Base-by-base conservation (phyloP, 2,888 invertebrate species). In the Ellobium chinense region DNA sequence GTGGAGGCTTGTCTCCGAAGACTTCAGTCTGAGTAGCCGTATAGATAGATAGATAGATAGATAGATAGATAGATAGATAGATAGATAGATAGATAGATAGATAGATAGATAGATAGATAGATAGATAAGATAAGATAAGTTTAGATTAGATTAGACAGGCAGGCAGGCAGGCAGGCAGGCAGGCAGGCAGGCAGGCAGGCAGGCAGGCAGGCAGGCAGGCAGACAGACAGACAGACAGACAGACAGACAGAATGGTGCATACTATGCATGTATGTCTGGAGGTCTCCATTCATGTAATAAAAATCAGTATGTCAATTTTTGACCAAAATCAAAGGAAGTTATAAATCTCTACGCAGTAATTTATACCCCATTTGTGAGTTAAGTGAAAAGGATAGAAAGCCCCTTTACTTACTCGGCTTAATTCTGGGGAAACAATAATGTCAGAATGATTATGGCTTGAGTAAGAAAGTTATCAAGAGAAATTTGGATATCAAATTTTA, bases 131-230 rank as follows among this genome's bases (percentile, higher is more conserved):
- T n/a, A n/a, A n/a, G n/a, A n/a, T n/a, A n/a, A n/a, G n/a, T n/a
- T n/a, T n/a, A n/a, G n/a, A n/a, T n/a, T n/a, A n/a, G 34, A 24
- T 37, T 34, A 69, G 69, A 69, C n/a, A 69, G 39, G 18, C 18
- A 46, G 46, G 18, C 18, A 46, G 46, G 18, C 18, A 46, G 46
- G 18, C 18, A 46, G 46, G n/a, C n/a, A 37, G 69, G 37, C 39
- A 69, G 39, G 37, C n/a, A 69, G 39, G 37, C n/a, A 39, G 69
- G 24, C 39, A 69, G 69, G 37, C n/a, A 36, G n/a, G 37, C 4
- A 69, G 29, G 37, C 39, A 69, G 69, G 18, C 18, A 46, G 46
- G 18, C 18, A 46, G 46, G 18, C 18, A 46, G 46, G 18, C 18
- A 46, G 46, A 46, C 18, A 46, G 46, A 46, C 18, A 46, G 46